Base-by-base conservation (phyloP, 2,113 vertebrate genomes). In the Nycticebus coucang region DNA sequence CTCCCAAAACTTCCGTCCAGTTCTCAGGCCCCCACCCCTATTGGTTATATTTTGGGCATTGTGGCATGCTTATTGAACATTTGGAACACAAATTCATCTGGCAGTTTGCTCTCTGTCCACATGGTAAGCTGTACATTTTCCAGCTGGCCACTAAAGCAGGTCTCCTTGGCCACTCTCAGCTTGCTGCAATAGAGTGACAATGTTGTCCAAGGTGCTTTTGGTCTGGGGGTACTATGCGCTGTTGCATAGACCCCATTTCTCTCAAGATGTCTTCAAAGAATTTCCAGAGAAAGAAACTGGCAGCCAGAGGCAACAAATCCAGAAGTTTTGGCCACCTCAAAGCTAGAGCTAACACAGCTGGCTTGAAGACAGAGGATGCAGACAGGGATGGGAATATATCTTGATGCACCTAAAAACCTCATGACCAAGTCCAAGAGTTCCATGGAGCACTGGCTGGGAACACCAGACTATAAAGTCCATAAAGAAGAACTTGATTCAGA, bases 401-500 rank as follows among this genome's bases (percentile, higher is more conserved):
- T 45, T 64, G 10, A 83, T 59, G 24, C 24, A 15, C 21, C 14
- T 22, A 33, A 22, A 57, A 68, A 17, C n/a, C 45, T 72, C 6
- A 0, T 37, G n/a, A 37, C 55, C 53, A 5, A 18, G 28, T 53
- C 28, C 55, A 89, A 60, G 35, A 57, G 57, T 15, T 17, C 14
- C 8, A 1, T 1, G 7, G 60, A 9, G 30, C 7, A 4, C 1
- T 8, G 0, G 19, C 21, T 72, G 35, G 26, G 12, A 2, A 53
- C 30, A 3, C 2, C 3, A 71, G 35, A 18, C n/a, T 62, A 21
- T 24, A 15, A 28, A 75, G 9, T 60, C 9, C 9, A 41, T 9
- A 21, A 71, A 37, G 78, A 57, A 69, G 10, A 12, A 59, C 35
- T 28, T 53, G 41, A 45, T 33, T 35, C 10, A 85, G 19, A 69